A percentile compares a stretch with the other conserved stretches of the same genome.
These are phyloP conservation scores for Perca schrenkii DNA, from an alignment of 2,113 vertebrate genomes.

Conservation along the genomic window DNA sequence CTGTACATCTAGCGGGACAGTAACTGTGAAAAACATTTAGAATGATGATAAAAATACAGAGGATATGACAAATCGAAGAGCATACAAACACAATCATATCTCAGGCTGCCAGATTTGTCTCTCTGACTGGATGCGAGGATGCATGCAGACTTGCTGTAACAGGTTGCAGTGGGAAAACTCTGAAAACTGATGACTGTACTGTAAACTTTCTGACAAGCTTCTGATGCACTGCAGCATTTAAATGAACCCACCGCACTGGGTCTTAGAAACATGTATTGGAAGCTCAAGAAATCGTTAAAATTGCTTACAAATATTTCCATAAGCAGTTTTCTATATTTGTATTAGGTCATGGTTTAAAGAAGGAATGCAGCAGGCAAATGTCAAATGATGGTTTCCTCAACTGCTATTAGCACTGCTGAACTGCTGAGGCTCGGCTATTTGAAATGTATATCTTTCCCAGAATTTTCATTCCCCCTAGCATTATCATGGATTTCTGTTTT, in stretches of 20 bases:
- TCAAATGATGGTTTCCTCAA: constrained; percentile 5
- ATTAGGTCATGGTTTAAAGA: constrained; percentile 4
- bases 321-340: constrained; percentile 31
- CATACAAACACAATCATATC: too few relatives aligned
- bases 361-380: constrained; percentile 19
- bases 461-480: background rate
- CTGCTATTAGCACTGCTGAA: background rate
- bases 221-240: constrained; percentile 14
- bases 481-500: constrained; percentile 7
- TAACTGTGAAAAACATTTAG: background rate
- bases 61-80: too few relatives aligned
- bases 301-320: constrained; percentile 40
- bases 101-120: too few relatives aligned
- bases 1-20: too few relatives aligned
- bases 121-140: background rate
- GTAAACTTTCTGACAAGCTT: constrained; percentile 16
- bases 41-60: too few relatives aligned
- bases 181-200: constrained; percentile 12
- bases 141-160: background rate
- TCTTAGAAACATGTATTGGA: background rate
- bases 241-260: background rate
- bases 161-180: background rate
- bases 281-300: constrained; percentile 5
- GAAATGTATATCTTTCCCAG: background rate
- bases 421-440: constrained; percentile 19